These are phyloP conservation scores for Cheirogaleus major DNA, from an alignment of 2,797 vertebrate species.

Conservation along the genomic window DNA sequence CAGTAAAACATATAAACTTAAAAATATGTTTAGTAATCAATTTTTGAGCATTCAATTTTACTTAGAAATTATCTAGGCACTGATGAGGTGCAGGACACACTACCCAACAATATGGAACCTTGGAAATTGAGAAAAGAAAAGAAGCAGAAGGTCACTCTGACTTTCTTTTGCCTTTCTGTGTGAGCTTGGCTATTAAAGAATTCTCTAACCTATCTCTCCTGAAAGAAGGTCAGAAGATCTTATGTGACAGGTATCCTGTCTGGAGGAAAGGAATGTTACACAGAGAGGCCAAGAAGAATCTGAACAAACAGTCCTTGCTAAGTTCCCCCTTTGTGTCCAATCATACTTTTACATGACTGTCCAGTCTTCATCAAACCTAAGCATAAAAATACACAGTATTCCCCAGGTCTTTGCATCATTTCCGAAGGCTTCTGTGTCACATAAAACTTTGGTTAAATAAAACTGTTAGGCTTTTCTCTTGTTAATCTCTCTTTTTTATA, in stretches of 20 bases:
- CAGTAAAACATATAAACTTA: background rate
- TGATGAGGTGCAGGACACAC: background rate
- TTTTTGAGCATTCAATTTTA: background rate
- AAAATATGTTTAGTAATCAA: slow-evolving; percentile 1
- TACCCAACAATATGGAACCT: background rate
- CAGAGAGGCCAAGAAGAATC: background rate
- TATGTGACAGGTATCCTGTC: background rate
- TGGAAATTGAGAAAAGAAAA: background rate
- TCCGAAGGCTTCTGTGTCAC: background rate
- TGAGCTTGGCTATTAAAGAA: background rate
- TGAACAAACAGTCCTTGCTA: background rate
- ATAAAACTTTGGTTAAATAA: background rate
- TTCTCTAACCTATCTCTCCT: background rate
- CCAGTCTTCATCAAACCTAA: background rate
- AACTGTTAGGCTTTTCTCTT: background rate
- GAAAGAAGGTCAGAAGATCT: background rate
- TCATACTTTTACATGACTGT: background rate
- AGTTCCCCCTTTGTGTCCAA: background rate
- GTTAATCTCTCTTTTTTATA: background rate
- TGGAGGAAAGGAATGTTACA: background rate
- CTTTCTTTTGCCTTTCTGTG: background rate
- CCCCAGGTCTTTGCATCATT: background rate
- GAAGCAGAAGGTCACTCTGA: background rate
- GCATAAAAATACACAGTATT: background rate
- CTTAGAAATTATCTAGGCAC: background rate